Evolutionary conservation across 2,888 invertebrate species (phyloP), one percentile per base, ranked within the genome.

Genomic region (Neuroscelio doddi): DNA sequence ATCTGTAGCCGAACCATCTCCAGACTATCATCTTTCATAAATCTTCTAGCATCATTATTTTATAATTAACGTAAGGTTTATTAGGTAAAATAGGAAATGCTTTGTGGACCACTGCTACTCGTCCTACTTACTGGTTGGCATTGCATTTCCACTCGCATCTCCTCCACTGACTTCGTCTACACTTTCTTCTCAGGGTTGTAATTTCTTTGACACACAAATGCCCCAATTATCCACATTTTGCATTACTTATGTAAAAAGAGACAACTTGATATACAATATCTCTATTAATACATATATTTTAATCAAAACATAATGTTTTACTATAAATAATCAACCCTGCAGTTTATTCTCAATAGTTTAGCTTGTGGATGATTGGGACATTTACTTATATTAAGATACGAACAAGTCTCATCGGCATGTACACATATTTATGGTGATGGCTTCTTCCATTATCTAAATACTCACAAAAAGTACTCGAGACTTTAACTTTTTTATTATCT

Each of bases 1-100:
- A 84, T 91, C 92, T 63, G 89, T 92, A 81, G 91, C 92, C 67
- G 93, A 93, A 85, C 93, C 93, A 72, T 91, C 92, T 77, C 93
- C 93, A 65, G 93, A 93, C 86, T 93, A 93, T 87, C 89, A 82
- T 67, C 72, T 81, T 71, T 82, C 81, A 74, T 82, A 77, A 73
- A 69, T 74, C 58, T 63, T 52, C 38, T 80, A 75, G 78, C 70
- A 65, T 80, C 76, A 76, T 80, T 76, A 74, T 72, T 73, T 69
- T 70, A 70, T 69, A 72, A 76, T 74, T 72, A 67, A 75, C 53
- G 51, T 72, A 68, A 62, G 65, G n/a, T 64, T 62, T 53, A 59
- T 47, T 71, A 71, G 56, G 15, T 64, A 59, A 73, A n/a, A 63
- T 70, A 68, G 69, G 79, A 77, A 84, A 84, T 79, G 78, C 83